phyloP scores from a whole-genome alignment of 2,797 vertebrate species.

The Phrynocephalus guinanensis region DNA sequence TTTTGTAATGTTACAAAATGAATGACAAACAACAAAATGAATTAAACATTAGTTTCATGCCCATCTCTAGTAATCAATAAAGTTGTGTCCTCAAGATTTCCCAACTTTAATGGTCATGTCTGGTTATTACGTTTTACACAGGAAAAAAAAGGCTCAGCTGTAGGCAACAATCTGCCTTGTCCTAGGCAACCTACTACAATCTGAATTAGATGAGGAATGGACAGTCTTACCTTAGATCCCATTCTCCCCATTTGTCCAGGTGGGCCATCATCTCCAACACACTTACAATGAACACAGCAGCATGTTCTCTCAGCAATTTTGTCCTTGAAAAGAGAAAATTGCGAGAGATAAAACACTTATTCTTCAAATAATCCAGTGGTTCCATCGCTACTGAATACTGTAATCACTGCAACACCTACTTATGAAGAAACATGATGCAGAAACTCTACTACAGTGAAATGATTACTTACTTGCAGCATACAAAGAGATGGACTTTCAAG shows the following conservation, averaged over 20 bases:
- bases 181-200: neutral
- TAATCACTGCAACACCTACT: neutral
- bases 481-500: neutral
- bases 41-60: too few species aligned
- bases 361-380: neutral
- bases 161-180: neutral
- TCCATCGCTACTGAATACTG: neutral
- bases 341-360: neutral
- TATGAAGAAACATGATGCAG: too few species aligned
- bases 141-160: too few species aligned
- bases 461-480: neutral
- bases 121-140: too few species aligned
- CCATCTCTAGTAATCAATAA: too few species aligned
- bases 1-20: too few species aligned
- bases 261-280: slow-evolving; percentile 17
- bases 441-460: too few species aligned
- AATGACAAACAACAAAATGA: too few species aligned
- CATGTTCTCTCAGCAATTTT: slow-evolving; percentile 39
- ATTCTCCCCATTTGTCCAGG: neutral
- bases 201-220: neutral
- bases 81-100: too few species aligned
- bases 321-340: slow-evolving; percentile 24
- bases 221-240: slow-evolving; percentile 18
- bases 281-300: slow-evolving; percentile 27
- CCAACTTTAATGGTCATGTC: too few species aligned